Evolutionary conservation across 2,888 invertebrate genomes (phyloP).

Genomic region (Pimpla rufipes): DNA sequence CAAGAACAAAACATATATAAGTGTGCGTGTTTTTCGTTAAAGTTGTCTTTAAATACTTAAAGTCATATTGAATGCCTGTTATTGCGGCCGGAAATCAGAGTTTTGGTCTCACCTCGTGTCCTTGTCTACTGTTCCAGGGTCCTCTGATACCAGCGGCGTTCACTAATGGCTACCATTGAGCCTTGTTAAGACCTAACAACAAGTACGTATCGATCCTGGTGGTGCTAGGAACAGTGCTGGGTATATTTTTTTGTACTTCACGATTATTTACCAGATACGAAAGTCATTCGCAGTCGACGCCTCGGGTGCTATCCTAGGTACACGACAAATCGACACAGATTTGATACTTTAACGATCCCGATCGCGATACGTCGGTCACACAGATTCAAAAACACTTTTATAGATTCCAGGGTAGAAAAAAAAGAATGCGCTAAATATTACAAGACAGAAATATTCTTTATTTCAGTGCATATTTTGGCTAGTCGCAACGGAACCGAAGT

Average conservation of each 20-base stretch:
- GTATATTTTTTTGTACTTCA: conserved; percentile 8
- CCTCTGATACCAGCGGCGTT: conserved; percentile 99
- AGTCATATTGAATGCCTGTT: conserved; percentile 35
- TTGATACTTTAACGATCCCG: no score
- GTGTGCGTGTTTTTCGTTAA: conserved; percentile 69
- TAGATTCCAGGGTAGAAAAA: no score
- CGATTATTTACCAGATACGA: background rate
- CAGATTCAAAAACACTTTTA: no score
- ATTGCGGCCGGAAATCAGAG: conserved; percentile 49
- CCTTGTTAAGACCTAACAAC: conserved; percentile 84
- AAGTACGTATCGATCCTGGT: conserved; percentile 78
- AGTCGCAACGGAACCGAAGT: background rate
- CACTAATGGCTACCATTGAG: conserved; percentile 99
- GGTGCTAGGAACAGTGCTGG: conserved; percentile 50
- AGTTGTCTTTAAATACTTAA: conserved; percentile 59
- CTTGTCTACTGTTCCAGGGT: conserved; percentile 90
- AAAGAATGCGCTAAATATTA: background rate
- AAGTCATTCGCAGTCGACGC: no score
- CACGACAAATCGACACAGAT: no score
- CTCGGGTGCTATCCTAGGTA: no score
- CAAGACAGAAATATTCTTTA: background rate
- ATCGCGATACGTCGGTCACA: no score
- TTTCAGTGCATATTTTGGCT: background rate
- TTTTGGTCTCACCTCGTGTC: conserved; percentile 62
- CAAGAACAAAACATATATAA: conserved; percentile 69